Conservation (phyloP, 1,140 invertebrate genomes). For the Drosophila leontia region DNA sequence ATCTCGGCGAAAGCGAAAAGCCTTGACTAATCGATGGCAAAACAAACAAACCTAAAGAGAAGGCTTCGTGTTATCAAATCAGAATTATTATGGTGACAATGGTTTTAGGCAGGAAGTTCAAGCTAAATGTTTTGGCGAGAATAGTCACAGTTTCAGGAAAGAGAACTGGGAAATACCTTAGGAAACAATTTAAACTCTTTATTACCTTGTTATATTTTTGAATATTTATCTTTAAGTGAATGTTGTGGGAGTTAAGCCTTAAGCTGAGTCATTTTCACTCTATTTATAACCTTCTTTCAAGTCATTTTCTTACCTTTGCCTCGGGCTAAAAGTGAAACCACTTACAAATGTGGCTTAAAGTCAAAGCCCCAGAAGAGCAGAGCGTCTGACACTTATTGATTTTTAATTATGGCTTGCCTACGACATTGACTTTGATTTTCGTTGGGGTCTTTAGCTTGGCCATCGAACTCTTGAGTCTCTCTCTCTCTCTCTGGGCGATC, state of each 20-base stretch:
- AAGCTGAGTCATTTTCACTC: conserved; percentile 1
- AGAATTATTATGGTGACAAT: not conserved
- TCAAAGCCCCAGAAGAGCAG: conserved; percentile 23
- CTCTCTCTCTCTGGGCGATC: conserved; percentile 1
- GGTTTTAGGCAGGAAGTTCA: conserved; percentile 7
- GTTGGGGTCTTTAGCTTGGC: conserved; percentile 4
- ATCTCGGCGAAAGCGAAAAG: conserved; percentile 21
- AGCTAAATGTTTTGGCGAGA: not conserved
- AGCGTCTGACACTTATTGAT: conserved; percentile 58
- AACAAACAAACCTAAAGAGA: conserved; percentile 3
- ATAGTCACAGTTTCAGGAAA: not conserved
- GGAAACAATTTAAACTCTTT: not conserved
- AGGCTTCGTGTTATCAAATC: conserved; percentile 12
- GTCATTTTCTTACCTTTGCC: not conserved
- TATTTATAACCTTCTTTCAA: not conserved
- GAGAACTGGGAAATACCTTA: not conserved
- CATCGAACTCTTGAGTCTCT: conserved; percentile 46
- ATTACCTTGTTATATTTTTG: not conserved
- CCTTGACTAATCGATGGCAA: conserved; percentile 39
- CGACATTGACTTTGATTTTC: conserved; percentile 60
- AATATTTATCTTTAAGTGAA: not conserved
- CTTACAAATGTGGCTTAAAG: conserved; percentile 9
- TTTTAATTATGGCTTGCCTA: conserved; percentile 65
- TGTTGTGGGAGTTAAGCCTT: conserved; percentile 1
- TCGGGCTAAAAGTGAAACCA: conserved; percentile 39